phyloP scores from a whole-genome alignment of 2,797 vertebrate genomes.

The Streptopelia turtur region DNA sequence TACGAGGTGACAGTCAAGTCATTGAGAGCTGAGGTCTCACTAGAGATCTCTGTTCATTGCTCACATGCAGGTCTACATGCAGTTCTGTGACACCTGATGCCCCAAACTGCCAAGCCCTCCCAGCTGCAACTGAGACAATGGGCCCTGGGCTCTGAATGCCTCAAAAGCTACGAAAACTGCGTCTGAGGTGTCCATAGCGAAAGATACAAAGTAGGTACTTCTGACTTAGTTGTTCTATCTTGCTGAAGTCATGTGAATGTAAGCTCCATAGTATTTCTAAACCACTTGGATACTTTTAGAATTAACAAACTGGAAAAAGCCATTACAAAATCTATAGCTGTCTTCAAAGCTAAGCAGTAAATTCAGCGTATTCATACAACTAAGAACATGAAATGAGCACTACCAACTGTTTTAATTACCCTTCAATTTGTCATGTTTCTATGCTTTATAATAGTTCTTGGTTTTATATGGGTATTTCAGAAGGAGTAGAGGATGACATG shows the following conservation, averaged over 20 bases:
- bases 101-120: background rate
- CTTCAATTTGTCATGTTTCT: background rate
- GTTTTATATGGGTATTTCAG: background rate
- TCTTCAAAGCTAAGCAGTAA: background rate
- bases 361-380: background rate
- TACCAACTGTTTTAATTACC: background rate
- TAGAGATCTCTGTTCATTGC: background rate
- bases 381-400: background rate
- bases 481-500: background rate
- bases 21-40: background rate
- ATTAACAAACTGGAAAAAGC: background rate
- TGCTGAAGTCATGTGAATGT: background rate
- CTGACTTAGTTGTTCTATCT: background rate
- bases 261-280: background rate
- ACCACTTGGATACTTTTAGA: background rate
- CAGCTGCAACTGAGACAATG: background rate
- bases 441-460: background rate
- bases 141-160: background rate
- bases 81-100: background rate
- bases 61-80: background rate
- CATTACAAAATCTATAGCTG: background rate
- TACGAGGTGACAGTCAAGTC: background rate
- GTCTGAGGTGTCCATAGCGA: background rate
- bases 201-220: background rate
- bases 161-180: background rate